Evolutionary conservation across 2,797 vertebrate species (phyloP).

Genomic region (Pseudochromis fuscus): DNA sequence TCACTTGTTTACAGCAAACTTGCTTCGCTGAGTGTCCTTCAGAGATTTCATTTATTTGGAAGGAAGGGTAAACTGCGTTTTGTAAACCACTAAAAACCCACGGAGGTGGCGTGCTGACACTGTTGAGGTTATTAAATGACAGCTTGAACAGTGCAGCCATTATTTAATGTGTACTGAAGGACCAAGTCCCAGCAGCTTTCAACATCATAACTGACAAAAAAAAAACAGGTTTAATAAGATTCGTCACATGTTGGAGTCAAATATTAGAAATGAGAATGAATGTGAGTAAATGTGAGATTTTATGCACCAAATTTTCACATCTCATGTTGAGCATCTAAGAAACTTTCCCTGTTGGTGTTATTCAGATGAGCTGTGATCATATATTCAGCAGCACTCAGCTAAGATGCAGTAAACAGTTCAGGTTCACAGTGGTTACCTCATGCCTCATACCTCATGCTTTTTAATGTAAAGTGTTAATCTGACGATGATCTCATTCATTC

Average conservation of each 20-base stretch:
- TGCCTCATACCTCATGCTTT: too few species aligned
- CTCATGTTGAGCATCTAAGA: not conserved
- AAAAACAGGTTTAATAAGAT: too few species aligned
- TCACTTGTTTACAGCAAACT: not conserved
- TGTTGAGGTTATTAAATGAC: not conserved
- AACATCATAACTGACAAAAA: not conserved
- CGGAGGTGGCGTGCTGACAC: not conserved
- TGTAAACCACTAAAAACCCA: not conserved
- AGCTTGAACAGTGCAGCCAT: too few species aligned
- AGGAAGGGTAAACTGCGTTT: not conserved
- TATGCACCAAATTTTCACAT: too few species aligned
- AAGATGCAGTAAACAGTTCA: not conserved
- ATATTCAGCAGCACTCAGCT: not conserved
- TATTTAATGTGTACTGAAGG: not conserved
- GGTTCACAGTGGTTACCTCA: too few species aligned
- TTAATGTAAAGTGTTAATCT: too few species aligned
- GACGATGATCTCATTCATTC: too few species aligned
- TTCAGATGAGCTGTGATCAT: not conserved
- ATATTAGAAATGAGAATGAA: too few species aligned
- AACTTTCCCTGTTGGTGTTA: too few species aligned
- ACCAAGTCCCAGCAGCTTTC: not conserved
- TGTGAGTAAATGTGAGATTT: too few species aligned
- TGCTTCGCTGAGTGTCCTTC: not conserved
- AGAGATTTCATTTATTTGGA: conserved; percentile 7
- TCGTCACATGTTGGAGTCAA: too few species aligned